A percentile compares a stretch with the other conserved stretches of the same genome.
These are phyloP conservation scores for Lepidocyrtoides sp. DNA, from an alignment of 2,888 invertebrate species.

Conservation along the genomic window DNA sequence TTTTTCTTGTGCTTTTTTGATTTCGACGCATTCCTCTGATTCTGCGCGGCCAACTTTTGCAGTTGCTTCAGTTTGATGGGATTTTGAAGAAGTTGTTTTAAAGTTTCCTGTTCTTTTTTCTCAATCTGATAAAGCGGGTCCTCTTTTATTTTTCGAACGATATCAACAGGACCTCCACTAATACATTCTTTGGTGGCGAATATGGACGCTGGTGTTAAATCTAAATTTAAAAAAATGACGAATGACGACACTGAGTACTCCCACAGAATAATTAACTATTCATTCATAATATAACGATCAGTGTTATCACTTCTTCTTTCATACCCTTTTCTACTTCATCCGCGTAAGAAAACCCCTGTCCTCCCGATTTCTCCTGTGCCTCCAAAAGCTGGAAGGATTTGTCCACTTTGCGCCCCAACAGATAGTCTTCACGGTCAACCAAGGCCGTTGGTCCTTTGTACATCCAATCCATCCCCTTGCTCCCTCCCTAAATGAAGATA, in stretches of 20 bases:
- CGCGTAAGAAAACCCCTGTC: conserved; percentile 79
- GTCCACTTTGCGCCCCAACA: conserved; percentile 94
- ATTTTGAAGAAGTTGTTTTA: conserved; percentile 95
- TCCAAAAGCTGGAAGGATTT: conserved; percentile 91
- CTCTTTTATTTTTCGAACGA: conserved; percentile 95
- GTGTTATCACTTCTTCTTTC: no score
- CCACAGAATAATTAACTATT: neutral
- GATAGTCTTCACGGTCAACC: conserved; percentile 94
- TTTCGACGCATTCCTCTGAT: conserved; percentile 62
- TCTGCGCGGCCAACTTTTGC: conserved; percentile 90
- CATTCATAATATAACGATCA: neutral
- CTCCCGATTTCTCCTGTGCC: conserved; percentile 88
- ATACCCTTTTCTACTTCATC: conserved; percentile 85
- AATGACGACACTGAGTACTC: conserved; percentile 69
- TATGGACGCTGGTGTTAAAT: conserved; percentile 84
- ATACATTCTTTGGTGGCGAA: conserved; percentile 86
- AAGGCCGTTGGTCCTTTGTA: conserved; percentile 90
- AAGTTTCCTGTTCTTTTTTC: conserved; percentile 95
- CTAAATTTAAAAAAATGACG: conserved; percentile 86
- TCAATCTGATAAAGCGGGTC: conserved; percentile 97
- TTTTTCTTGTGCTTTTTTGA: conserved; percentile 87
- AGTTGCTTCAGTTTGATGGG: conserved; percentile 96
- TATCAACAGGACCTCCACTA: conserved; percentile 92
- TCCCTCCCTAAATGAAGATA: conserved; percentile 34
- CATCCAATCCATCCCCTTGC: conserved; percentile 92